A percentile compares a stretch with the other conserved stretches of the same genome.
These are phyloP conservation scores for Tiliacea citrago DNA, from an alignment of 2,888 invertebrate species.

Conservation along the genomic window DNA sequence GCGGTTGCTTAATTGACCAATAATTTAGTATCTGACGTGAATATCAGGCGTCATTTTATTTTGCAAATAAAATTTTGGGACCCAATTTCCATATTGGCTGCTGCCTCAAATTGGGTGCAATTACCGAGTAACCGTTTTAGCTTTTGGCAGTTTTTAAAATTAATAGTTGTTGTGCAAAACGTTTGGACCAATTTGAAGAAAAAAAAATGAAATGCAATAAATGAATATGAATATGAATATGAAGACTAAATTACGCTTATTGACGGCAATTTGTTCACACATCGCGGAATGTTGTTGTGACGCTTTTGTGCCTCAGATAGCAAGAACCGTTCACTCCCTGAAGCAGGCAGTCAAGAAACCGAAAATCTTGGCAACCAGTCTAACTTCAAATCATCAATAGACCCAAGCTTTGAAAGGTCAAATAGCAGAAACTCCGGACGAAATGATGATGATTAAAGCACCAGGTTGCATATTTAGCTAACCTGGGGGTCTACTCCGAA, in stretches of 20 bases:
- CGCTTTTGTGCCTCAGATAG: background rate
- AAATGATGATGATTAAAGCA: background rate
- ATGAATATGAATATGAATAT: too few species aligned
- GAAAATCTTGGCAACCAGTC: background rate
- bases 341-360: background rate
- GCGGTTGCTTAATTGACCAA: constrained; percentile 45
- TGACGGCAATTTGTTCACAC: background rate
- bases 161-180: background rate
- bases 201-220: too few species aligned
- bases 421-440: background rate
- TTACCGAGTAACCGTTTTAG: constrained; percentile 31
- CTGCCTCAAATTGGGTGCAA: constrained; percentile 17
- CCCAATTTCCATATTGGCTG: constrained; percentile 10
- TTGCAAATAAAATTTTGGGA: constrained; percentile 29
- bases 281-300: background rate
- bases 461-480: background rate
- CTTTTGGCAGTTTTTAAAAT: background rate
- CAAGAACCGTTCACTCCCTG: background rate
- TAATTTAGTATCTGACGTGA: constrained; percentile 48
- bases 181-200: background rate
- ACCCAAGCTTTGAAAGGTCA: background rate
- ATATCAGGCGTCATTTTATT: constrained; percentile 47
- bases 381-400: background rate
- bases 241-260: background rate
- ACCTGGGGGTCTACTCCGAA: too few species aligned